Conservation (phyloP, 2,797 vertebrate species). For the Rhabdophis nuchalis region DNA sequence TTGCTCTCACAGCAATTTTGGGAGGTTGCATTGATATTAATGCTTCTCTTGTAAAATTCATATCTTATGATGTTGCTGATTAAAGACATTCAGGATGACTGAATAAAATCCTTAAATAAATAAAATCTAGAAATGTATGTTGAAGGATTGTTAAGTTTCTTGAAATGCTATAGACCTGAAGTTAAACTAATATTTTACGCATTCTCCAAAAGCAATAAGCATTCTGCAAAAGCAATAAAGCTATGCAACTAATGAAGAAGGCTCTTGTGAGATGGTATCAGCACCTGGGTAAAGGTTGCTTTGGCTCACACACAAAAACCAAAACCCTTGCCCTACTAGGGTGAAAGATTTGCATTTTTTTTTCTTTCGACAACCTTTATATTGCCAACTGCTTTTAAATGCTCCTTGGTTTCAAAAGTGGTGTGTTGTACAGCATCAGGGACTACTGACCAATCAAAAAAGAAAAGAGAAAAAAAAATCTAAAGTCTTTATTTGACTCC, state of each 20-base stretch:
- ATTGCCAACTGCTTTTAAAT: neutral
- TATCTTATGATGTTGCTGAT: neutral
- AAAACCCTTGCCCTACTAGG: neutral
- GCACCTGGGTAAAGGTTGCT: neutral
- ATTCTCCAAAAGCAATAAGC: neutral
- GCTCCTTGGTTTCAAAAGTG: neutral
- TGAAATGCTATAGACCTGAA: neutral
- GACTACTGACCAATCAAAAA: neutral
- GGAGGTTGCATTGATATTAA: conserved; percentile 3
- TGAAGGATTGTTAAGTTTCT: neutral
- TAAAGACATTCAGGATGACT: neutral
- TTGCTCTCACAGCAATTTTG: neutral
- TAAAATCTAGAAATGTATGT: neutral
- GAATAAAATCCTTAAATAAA: neutral
- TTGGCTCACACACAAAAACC: neutral
- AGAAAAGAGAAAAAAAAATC: neutral
- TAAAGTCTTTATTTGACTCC: neutral
- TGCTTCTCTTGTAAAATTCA: conserved; percentile 7
- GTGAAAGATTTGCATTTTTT: neutral
- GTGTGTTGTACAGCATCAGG: neutral
- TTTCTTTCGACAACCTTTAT: neutral
- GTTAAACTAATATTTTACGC: neutral
- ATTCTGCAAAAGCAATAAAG: neutral
- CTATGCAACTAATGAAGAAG: neutral
- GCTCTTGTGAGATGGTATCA: neutral